These are phyloP conservation scores for Tonatia bakeri DNA, from an alignment of 2,113 vertebrate species.

Conservation along the genomic window DNA sequence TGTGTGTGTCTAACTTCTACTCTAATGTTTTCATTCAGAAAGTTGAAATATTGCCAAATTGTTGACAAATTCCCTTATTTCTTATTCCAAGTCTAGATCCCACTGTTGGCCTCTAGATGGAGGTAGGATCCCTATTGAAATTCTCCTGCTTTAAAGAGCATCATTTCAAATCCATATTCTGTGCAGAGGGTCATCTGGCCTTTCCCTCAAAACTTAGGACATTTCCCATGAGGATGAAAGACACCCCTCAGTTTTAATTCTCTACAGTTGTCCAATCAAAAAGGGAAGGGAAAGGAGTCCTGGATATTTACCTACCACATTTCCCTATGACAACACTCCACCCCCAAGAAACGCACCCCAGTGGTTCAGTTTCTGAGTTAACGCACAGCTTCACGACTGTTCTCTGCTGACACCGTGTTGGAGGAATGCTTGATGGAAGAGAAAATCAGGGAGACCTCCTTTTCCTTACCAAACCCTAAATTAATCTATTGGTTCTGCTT, in stretches of 20 bases:
- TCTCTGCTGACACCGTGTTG: neutral
- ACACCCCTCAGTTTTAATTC: neutral
- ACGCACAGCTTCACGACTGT: neutral
- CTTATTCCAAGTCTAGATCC: neutral
- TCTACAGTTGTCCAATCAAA: neutral
- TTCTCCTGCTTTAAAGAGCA: neutral
- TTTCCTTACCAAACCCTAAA: neutral
- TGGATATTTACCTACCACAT: neutral
- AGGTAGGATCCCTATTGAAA: neutral
- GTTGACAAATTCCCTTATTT: neutral
- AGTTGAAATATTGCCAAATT: neutral
- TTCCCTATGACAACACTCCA: neutral
- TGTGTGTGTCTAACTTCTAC: neutral
- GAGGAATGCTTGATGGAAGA: neutral
- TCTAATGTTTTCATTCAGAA: neutral
- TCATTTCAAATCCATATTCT: neutral
- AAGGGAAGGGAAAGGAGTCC: neutral
- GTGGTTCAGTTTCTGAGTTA: neutral
- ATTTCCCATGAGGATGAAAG: neutral
- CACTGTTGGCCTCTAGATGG: slow-evolving; percentile 19
- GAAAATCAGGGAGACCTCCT: neutral
- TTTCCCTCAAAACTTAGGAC: neutral
- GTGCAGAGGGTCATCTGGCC: neutral
- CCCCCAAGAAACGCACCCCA: accelerated
- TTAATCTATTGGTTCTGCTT: neutral